Evolutionary conservation across 2,113 vertebrate species (phyloP).

Genomic region (Meles meles): DNA sequence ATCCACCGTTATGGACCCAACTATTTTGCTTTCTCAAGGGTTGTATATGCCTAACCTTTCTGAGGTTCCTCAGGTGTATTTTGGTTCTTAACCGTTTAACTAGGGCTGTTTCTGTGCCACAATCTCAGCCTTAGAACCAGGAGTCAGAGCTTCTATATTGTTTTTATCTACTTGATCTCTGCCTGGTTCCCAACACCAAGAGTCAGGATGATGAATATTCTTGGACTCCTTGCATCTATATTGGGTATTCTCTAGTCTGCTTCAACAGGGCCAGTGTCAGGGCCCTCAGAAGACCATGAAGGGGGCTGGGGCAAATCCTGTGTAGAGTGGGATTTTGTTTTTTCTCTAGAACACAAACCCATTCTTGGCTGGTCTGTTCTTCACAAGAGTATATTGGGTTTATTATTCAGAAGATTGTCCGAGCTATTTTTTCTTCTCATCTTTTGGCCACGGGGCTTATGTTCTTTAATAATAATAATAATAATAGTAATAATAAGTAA

Average conservation of each 20-base stretch:
- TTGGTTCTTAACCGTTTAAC: neutral
- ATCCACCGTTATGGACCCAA: neutral
- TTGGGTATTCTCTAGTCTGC: neutral
- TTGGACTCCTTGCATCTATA: neutral
- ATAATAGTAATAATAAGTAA: neutral
- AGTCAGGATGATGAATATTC: neutral
- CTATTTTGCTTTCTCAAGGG: neutral
- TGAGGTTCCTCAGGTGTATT: constrained; percentile 15
- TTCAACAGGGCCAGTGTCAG: neutral
- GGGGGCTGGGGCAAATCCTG: neutral
- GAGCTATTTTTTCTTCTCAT: neutral
- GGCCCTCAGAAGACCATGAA: neutral
- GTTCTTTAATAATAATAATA: neutral
- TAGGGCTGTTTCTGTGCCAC: constrained; percentile 13
- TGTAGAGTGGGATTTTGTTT: constrained; percentile 1
- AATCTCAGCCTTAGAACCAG: neutral
- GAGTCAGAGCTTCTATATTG: neutral
- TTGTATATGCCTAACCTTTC: neutral
- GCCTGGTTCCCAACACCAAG: neutral
- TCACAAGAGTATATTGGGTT: constrained; percentile 20
- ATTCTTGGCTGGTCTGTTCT: neutral
- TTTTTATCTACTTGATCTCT: neutral
- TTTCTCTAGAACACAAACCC: neutral
- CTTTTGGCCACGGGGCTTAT: neutral
- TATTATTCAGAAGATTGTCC: constrained; percentile 36